A percentile compares a stretch with the other conserved stretches of the same genome.
Conservation (phyloP, 1,140 invertebrate species). For the Atta colombica region DNA sequence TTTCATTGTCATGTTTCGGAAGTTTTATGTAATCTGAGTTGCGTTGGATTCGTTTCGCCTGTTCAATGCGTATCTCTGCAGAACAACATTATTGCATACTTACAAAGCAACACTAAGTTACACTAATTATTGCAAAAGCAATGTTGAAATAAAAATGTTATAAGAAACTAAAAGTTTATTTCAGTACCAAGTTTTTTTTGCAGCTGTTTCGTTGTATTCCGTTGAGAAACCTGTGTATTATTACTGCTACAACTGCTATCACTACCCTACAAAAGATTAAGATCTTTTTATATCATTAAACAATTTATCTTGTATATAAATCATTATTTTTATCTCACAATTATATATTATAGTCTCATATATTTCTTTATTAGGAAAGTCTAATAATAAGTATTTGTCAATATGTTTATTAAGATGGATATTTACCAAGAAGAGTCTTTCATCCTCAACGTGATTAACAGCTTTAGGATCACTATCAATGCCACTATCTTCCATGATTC, state of each 20-base stretch:
- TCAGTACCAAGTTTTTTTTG: conserved; percentile 86
- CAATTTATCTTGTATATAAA: not conserved
- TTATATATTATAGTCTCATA: conserved; percentile 31
- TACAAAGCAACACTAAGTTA: conserved; percentile 65
- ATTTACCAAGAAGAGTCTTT: conserved; percentile 86
- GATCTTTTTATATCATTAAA: conserved; percentile 9
- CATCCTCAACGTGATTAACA: conserved; percentile 82
- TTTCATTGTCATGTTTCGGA: conserved; percentile 82
- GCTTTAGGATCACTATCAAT: conserved; percentile 89
- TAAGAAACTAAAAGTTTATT: not conserved
- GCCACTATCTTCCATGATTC: conserved; percentile 89
- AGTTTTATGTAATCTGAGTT: conserved; percentile 87
- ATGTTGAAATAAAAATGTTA: conserved; percentile 44
- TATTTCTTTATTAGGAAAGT: not conserved
- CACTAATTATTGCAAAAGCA: conserved; percentile 40
- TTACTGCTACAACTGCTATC: conserved; percentile 86
- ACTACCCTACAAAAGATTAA: conserved; percentile 81
- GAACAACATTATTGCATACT: conserved; percentile 52
- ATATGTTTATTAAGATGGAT: not conserved
- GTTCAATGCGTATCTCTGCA: conserved; percentile 87
- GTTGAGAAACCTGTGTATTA: conserved; percentile 79
- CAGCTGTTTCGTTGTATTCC: conserved; percentile 84
- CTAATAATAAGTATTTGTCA: not conserved
- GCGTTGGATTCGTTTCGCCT: conserved; percentile 87
- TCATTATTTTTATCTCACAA: not conserved